These are phyloP conservation scores for Caenorhabditis imperialis DNA, from an alignment of 2,888 invertebrate species.

Conservation along the genomic window DNA sequence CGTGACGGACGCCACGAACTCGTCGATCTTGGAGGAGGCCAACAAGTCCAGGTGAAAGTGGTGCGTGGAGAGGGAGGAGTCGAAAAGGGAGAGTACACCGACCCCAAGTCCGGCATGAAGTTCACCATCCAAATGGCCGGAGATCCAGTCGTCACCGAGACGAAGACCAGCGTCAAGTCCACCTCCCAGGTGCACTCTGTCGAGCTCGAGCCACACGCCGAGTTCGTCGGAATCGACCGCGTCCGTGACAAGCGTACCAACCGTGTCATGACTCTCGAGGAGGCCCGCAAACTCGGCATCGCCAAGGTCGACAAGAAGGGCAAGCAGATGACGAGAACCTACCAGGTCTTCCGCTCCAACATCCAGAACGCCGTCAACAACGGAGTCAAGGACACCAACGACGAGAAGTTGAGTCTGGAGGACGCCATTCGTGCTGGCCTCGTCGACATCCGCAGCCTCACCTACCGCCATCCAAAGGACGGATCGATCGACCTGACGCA, in stretches of 20 bases:
- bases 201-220: conserved; percentile 78
- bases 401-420: conserved; percentile 86
- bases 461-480: conserved; percentile 72
- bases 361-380: conserved; percentile 83
- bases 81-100: conserved; percentile 78
- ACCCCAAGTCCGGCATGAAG: conserved; percentile 78
- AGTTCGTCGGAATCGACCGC: conserved; percentile 78
- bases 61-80: conserved; percentile 75
- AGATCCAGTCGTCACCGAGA: conserved; percentile 78
- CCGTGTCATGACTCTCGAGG: conserved; percentile 75
- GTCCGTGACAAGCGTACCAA: conserved; percentile 76
- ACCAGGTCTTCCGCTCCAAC: conserved; percentile 78
- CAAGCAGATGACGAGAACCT: conserved; percentile 77
- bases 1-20: conserved; percentile 68
- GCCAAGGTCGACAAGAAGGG: conserved; percentile 78
- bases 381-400: conserved; percentile 85
- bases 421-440: conserved; percentile 88
- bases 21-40: conserved; percentile 78
- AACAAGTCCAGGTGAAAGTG: conserved; percentile 78
- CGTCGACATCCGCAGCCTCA: conserved; percentile 82
- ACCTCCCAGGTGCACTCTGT: conserved; percentile 78
- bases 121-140: conserved; percentile 78
- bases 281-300: conserved; percentile 78
- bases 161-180: conserved; percentile 78
- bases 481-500: conserved; percentile 67